Conservation (phyloP, 2,797 vertebrate genomes). For the Halcyon badia region DNA sequence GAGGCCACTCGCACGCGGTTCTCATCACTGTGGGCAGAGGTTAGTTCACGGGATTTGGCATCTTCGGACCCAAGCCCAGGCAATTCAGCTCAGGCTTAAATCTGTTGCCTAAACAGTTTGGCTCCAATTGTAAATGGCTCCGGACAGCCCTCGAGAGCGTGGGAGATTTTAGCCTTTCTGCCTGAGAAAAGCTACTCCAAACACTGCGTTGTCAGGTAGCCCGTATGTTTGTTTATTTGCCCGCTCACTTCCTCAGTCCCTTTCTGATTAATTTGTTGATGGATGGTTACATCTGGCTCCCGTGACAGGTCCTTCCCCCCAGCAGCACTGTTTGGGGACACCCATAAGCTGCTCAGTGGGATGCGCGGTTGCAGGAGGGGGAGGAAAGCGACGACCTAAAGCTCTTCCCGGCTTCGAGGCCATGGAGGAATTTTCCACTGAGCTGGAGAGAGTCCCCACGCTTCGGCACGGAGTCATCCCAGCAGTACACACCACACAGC, state of each 20-base stretch:
- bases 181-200: background rate
- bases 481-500: background rate
- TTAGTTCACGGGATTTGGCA: background rate
- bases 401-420: background rate
- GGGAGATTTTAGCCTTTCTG: constrained; percentile 22
- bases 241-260: background rate
- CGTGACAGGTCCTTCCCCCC: background rate
- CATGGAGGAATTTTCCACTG: background rate
- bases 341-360: background rate
- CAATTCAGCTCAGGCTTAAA: background rate
- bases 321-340: background rate
- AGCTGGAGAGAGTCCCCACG: background rate
- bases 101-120: background rate
- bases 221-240: constrained; percentile 19
- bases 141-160: background rate
- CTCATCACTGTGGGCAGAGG: constrained; percentile 33
- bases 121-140: background rate
- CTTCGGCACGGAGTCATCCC: background rate
- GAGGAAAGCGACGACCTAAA: background rate
- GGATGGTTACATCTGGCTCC: background rate
- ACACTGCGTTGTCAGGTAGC: background rate
- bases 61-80: background rate
- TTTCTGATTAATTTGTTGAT: background rate
- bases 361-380: background rate
- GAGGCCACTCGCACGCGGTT: background rate